Evolutionary conservation across 2,113 vertebrate species (phyloP).

Genomic region (Syrrhaptes paradoxus): DNA sequence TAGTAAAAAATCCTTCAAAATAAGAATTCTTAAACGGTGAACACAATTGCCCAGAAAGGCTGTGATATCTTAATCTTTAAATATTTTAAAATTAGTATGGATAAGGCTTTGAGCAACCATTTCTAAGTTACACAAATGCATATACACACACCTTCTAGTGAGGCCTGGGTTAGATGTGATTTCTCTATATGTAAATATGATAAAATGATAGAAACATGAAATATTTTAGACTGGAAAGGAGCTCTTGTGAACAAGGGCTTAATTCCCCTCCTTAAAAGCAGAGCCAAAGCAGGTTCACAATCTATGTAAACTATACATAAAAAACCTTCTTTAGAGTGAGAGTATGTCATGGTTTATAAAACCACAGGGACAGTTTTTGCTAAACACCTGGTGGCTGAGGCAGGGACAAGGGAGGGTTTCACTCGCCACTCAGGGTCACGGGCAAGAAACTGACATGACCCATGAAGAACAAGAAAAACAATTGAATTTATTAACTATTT

Average conservation of each 20-base stretch:
- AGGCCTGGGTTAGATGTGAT: background rate
- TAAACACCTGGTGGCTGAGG: too few relatives aligned
- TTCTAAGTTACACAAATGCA: background rate
- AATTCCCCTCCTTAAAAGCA: background rate
- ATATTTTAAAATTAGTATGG: background rate
- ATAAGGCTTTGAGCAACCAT: background rate
- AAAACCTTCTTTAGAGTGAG: background rate
- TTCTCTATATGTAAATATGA: fast-evolving
- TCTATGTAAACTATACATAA: background rate
- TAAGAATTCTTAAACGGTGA: background rate
- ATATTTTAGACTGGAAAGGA: background rate
- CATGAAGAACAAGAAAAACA: too few relatives aligned
- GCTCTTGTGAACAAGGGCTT: background rate
- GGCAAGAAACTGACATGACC: too few relatives aligned
- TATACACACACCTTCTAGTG: background rate
- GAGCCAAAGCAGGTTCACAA: background rate
- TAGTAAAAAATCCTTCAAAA: background rate
- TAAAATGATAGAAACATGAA: background rate
- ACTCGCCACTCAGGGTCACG: too few relatives aligned
- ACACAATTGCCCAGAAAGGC: background rate
- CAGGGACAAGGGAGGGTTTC: too few relatives aligned
- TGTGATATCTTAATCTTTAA: background rate
- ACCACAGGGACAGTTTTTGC: too few relatives aligned
- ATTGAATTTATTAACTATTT: too few relatives aligned
- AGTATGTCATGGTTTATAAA: background rate